Evolutionary conservation across 1,140 invertebrate species (phyloP).

Genomic region (Heliconius eleuchia): DNA sequence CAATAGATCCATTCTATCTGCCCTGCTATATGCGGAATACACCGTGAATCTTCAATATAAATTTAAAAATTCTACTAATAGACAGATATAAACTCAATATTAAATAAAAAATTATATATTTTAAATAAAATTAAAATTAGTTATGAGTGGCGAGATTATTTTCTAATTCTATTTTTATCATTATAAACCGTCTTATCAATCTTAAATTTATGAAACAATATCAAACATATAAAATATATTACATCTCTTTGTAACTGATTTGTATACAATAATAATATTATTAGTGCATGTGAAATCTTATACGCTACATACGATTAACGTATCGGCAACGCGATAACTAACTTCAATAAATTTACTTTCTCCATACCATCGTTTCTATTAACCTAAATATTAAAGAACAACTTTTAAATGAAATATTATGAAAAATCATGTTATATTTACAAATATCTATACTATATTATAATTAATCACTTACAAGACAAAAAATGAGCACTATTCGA

Average conservation of each 20-base stretch:
- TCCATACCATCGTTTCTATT: neutral
- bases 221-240: neutral
- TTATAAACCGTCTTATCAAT: too few relatives aligned
- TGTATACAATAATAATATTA: neutral
- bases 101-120: too few relatives aligned
- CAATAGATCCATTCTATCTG: too few relatives aligned
- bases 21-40: too few relatives aligned
- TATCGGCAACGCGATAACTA: neutral
- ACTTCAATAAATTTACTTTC: neutral
- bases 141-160: neutral
- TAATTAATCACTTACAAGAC: constrained; percentile 47
- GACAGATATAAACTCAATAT: too few relatives aligned
- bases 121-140: neutral
- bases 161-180: neutral
- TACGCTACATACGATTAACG: neutral
- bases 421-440: too few relatives aligned
- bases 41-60: too few relatives aligned
- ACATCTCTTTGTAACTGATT: neutral
- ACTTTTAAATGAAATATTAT: neutral
- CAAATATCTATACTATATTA: too few relatives aligned
- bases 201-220: too few relatives aligned
- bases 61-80: too few relatives aligned
- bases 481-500: constrained; percentile 50
- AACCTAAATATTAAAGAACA: neutral
- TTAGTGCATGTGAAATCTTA: neutral